A percentile compares a stretch with the other conserved stretches of the same genome.
phyloP scores from a whole-genome alignment of 2,888 invertebrate genomes.

The Eueremaeus valkanovi region DNA sequence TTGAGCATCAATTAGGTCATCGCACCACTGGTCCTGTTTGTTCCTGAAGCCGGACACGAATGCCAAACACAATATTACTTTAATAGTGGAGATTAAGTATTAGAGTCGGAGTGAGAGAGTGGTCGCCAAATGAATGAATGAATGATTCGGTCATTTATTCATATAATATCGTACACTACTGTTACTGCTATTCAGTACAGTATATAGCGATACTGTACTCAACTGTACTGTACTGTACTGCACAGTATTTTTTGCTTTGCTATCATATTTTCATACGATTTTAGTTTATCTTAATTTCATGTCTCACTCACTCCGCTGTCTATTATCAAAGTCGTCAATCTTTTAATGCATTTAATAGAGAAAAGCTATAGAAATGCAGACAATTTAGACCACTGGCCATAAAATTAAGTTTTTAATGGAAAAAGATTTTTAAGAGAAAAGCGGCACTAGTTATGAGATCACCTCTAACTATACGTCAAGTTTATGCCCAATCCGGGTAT shows the following conservation, averaged over 20 bases:
- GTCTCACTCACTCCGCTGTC: slow-evolving; percentile 16
- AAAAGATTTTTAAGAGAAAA: background rate
- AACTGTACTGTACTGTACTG: background rate
- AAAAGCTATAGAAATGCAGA: background rate
- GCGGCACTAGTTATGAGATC: slow-evolving; percentile 5
- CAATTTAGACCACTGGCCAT: background rate
- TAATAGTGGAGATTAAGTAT: slow-evolving; percentile 3
- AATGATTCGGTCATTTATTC: slow-evolving; percentile 21
- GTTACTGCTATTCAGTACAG: too few species aligned
- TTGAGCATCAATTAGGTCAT: slow-evolving; percentile 34
- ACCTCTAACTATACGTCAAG: background rate
- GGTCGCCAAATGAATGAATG: background rate
- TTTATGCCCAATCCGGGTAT: slow-evolving; percentile 1
- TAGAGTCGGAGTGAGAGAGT: background rate
- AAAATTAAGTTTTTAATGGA: background rate
- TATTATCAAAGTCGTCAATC: slow-evolving; percentile 14
- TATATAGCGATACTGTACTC: background rate
- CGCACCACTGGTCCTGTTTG: slow-evolving; percentile 33
- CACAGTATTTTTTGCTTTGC: too few species aligned
- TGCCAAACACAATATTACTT: background rate
- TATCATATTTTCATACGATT: background rate
- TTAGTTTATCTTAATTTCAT: slow-evolving; percentile 28
- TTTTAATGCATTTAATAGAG: slow-evolving; percentile 4
- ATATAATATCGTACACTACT: too few species aligned
- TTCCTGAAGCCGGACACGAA: slow-evolving; percentile 33